phyloP scores from a whole-genome alignment of 2,888 invertebrate genomes.

The Phoronis australis region DNA sequence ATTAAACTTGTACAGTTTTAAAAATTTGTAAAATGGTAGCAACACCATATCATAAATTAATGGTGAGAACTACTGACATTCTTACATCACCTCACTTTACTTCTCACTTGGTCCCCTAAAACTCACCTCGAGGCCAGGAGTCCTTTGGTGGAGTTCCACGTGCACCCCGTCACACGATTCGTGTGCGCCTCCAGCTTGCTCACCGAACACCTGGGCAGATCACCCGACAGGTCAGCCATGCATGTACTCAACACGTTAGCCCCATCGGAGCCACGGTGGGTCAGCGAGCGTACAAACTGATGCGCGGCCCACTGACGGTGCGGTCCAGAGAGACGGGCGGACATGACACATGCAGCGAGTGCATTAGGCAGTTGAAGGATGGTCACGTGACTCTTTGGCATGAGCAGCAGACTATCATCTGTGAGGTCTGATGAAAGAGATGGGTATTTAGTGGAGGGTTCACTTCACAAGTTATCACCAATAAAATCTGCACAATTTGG shows the following conservation, averaged over 20 bases:
- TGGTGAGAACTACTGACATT: no score
- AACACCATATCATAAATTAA: no score
- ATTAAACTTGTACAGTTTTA: no score
- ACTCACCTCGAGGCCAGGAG: constrained; percentile 58
- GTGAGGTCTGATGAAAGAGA: constrained; percentile 7
- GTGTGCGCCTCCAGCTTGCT: constrained; percentile 59
- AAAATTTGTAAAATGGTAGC: no score
- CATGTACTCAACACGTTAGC: no score
- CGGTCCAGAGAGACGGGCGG: constrained; percentile 56
- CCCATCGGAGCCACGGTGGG: constrained; percentile 6
- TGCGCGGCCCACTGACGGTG: constrained; percentile 62
- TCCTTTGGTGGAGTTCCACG: constrained; percentile 55
- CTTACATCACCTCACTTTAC: no score
- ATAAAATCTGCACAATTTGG: no score
- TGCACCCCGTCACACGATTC: constrained; percentile 55
- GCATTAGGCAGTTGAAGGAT: constrained; percentile 61
- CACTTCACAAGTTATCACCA: no score
- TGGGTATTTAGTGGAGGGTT: not conserved
- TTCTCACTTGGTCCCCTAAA: no score
- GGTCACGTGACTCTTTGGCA: constrained; percentile 12
- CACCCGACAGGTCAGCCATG: constrained; percentile 57
- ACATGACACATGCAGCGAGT: constrained; percentile 60
- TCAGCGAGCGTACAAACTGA: constrained; percentile 55
- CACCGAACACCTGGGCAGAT: constrained; percentile 51
- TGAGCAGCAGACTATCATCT: no score